These are phyloP conservation scores for Yponomeuta cagnagella DNA, from an alignment of 2,888 invertebrate species.

Conservation along the genomic window DNA sequence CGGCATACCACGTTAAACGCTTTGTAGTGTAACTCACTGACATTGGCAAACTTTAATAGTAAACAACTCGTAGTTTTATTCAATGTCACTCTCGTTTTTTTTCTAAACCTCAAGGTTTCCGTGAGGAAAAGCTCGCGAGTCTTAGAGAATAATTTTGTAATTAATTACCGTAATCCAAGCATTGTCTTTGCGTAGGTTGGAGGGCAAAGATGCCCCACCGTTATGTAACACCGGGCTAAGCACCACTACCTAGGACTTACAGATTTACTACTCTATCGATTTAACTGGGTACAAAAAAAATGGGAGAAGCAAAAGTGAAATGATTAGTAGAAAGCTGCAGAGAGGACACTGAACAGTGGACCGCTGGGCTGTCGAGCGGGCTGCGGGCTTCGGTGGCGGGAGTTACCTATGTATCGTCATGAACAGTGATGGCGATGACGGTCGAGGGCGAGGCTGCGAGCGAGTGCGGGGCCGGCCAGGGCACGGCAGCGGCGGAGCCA, in stretches of 20 bases:
- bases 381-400: background rate
- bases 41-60: no score
- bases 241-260: constrained; percentile 19
- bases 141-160: no score
- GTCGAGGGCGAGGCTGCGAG: background rate
- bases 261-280: constrained; percentile 12
- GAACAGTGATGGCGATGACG: constrained; percentile 34
- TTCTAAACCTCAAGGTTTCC: no score
- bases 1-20: background rate
- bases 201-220: constrained; percentile 14
- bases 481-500: constrained; percentile 33
- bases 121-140: no score
- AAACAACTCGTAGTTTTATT: background rate
- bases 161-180: constrained; percentile 11
- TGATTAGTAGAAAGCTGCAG: background rate
- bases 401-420: constrained; percentile 56
- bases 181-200: background rate
- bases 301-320: background rate
- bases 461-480: constrained; percentile 14
- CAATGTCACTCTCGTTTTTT: background rate
- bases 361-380: background rate
- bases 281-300: background rate
- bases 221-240: constrained; percentile 32
- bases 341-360: constrained; percentile 29
- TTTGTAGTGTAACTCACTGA: no score